Evolutionary conservation across 2,888 invertebrate genomes (phyloP).

Genomic region (Athrips mouffetella): DNA sequence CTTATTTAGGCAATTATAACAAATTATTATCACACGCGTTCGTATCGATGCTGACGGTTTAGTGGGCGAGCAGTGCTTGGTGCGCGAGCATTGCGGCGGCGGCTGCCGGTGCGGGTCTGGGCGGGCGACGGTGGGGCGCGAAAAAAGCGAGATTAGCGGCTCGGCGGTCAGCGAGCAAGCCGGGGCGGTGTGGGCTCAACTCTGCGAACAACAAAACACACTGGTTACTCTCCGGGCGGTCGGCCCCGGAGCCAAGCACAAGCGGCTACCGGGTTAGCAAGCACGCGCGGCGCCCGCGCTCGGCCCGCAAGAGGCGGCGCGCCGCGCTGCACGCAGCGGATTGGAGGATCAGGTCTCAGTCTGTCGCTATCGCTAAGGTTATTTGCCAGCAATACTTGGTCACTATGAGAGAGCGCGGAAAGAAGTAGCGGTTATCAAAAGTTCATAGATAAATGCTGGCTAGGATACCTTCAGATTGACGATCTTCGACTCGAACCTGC

Average conservation of each 20-base stretch:
- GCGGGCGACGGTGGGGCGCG: constrained; percentile 72
- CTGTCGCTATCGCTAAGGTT: constrained; percentile 43
- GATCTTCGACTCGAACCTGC: constrained; percentile 50
- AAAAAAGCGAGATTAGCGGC: constrained; percentile 77
- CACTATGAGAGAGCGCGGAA: constrained; percentile 44
- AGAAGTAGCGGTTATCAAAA: constrained; percentile 44
- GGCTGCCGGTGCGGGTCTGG: constrained; percentile 65
- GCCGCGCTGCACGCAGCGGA: constrained; percentile 33
- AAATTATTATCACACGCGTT: constrained; percentile 75
- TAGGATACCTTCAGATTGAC: constrained; percentile 41
- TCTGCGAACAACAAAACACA: constrained; percentile 80
- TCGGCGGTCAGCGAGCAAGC: constrained; percentile 77
- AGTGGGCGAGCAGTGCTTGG: constrained; percentile 76
- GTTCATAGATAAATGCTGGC: constrained; percentile 37
- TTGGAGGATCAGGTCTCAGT: constrained; percentile 40
- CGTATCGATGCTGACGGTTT: constrained; percentile 75
- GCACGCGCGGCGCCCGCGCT: constrained; percentile 58
- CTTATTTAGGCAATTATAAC: constrained; percentile 75
- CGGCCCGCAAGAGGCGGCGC: constrained; percentile 42
- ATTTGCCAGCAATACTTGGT: constrained; percentile 47
- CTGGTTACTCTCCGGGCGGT: constrained; percentile 73
- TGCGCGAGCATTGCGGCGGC: constrained; percentile 73
- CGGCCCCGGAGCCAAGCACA: constrained; percentile 73
- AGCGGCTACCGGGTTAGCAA: constrained; percentile 77
- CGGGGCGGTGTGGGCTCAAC: constrained; percentile 76